A percentile compares a stretch with the other conserved stretches of the same genome.
These are phyloP conservation scores for Torymus aiolomorphi DNA, from an alignment of 2,888 invertebrate genomes.

Conservation along the genomic window DNA sequence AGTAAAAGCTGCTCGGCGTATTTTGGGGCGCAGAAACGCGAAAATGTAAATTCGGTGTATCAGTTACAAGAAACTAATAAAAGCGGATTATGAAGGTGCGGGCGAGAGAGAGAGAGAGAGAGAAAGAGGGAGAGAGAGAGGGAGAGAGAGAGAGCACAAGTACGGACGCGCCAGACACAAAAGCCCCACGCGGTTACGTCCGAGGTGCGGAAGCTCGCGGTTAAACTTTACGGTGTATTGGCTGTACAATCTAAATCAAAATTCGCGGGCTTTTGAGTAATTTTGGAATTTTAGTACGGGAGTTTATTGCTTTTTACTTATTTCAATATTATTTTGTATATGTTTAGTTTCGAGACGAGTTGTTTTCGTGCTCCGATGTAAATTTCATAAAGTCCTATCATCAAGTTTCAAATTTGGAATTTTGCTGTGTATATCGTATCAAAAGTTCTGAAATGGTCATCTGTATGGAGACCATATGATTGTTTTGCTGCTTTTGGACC, in stretches of 20 bases:
- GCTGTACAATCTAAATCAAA: constrained; percentile 34
- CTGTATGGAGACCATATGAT: no score
- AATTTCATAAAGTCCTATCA: no score
- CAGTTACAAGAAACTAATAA: constrained; percentile 53
- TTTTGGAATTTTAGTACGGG: no score
- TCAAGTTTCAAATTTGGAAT: no score
- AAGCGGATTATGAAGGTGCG: constrained; percentile 40
- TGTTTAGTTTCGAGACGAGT: no score
- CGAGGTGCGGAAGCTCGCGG: constrained; percentile 32
- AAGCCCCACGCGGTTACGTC: constrained; percentile 37
- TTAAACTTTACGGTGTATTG: constrained; percentile 38
- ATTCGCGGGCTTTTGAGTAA: not conserved
- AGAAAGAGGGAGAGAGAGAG: not conserved
- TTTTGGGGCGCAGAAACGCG: constrained; percentile 14
- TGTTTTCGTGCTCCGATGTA: no score
- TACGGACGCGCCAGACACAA: constrained; percentile 20
- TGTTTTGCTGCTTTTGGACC: no score
- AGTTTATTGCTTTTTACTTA: no score
- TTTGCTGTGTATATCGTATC: no score
- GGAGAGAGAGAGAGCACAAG: no score
- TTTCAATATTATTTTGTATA: no score
- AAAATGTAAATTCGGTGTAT: constrained; percentile 48
- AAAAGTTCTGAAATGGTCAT: no score
- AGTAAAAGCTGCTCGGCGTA: constrained; percentile 9
- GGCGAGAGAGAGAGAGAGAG: not conserved